Base-by-base conservation (phyloP, 2,113 vertebrate genomes). In the Brachyhypopomus occidentalis region DNA sequence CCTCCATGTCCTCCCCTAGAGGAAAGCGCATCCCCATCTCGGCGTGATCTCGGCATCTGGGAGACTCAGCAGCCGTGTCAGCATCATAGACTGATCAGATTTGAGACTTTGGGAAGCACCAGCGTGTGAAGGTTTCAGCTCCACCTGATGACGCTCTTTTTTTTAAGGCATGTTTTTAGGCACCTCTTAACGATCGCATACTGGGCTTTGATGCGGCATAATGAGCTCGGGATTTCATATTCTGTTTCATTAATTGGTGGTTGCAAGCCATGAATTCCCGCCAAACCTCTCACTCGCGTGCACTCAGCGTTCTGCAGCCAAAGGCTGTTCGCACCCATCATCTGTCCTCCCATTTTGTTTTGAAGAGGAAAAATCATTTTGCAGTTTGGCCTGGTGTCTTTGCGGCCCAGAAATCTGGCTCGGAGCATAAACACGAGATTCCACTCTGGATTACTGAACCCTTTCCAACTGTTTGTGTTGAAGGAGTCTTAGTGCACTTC, bases 391-490 rank as follows among this genome's bases (percentile, higher is more conserved):
- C 59, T 83, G 56, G 77, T 72, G 74, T 76, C 74, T 55, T 70
- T 63, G 55, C 69, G 56, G 62, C 66, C 62, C 62, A 77, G 77
- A 85, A 73, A 77, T 80, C 67, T 72, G 17, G 80, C 78, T 77
- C 72, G 38, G 55, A 80, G 70, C 66, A 78, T 83, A 86, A 86
- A 86, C 77, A 84, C 75, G 74, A 83, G 80, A 83, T 80, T 80
- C 63, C 74, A 80, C 78, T 77, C 69, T 78, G 80, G 56, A 82
- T 84, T 84, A 83, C 72, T 62, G 62, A 79, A 78, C 56, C 77
- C 36, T 80, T 79, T 86, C 80, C 73, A 55, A 83, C 77, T 86
- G 85, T 86, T 86, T 82, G 77, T 84, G 83, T 82, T 80, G 78
- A 84, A 84, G 60, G 27, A 77, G 48, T 83, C 80, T 84, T 80